A percentile compares a stretch with the other conserved stretches of the same genome.
Conservation (phyloP, 2,888 invertebrate species). For the Dilophus febrilis region DNA sequence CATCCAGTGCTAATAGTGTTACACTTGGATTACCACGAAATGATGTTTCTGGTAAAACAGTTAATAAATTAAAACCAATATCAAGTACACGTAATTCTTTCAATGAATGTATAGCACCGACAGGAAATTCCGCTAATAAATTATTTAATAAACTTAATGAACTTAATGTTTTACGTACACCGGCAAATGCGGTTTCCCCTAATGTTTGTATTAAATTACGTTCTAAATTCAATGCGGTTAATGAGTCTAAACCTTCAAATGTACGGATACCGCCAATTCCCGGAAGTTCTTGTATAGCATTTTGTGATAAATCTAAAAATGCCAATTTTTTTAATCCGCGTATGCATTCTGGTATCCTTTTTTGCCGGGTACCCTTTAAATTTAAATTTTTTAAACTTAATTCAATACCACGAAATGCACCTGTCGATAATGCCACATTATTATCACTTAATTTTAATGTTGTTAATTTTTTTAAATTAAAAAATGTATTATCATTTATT, state of each 20-base stretch:
- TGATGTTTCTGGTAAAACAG: slow-evolving; percentile 60
- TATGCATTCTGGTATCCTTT: slow-evolving; percentile 61
- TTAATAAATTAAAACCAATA: slow-evolving; percentile 80
- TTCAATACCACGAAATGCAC: slow-evolving; percentile 64
- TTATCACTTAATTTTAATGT: slow-evolving; percentile 79
- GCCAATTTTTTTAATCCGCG: slow-evolving; percentile 61
- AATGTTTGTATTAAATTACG: slow-evolving; percentile 69
- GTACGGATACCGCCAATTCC: slow-evolving; percentile 46
- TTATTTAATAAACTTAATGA: slow-evolving; percentile 81
- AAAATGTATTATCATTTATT: slow-evolving; percentile 61
- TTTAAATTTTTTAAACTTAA: slow-evolving; percentile 72
- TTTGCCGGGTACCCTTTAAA: slow-evolving; percentile 71
- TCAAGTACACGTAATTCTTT: slow-evolving; percentile 73
- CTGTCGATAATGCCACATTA: slow-evolving; percentile 53
- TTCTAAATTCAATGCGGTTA: slow-evolving; percentile 77
- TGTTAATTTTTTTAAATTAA: slow-evolving; percentile 50
- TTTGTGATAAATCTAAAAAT: slow-evolving; percentile 78
- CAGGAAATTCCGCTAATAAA: slow-evolving; percentile 72
- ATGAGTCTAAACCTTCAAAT: slow-evolving; percentile 60
- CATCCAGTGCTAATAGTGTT: slow-evolving; percentile 75
- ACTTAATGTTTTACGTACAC: slow-evolving; percentile 65
- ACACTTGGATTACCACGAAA: slow-evolving; percentile 69
- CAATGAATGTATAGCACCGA: slow-evolving; percentile 56
- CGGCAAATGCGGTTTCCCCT: slow-evolving; percentile 57
- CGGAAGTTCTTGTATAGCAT: slow-evolving; percentile 66